Percentiles rank a stretch among this genome's conserved stretches.
phyloP scores from a whole-genome alignment of 2,888 invertebrate species.

The Mimumesa dahlbomi region DNA sequence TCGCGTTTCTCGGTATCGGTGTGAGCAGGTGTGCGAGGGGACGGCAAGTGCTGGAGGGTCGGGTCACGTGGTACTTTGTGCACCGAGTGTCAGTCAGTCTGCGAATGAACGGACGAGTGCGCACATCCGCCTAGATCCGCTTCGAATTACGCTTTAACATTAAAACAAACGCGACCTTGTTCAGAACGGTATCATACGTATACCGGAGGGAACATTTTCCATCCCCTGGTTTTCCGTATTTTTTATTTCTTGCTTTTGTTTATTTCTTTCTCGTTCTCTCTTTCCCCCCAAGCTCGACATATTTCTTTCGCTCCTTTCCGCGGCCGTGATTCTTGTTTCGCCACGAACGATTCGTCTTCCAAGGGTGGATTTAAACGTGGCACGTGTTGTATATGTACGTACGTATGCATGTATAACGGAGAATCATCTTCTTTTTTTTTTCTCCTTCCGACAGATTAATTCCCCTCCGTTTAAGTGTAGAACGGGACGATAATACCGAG shows the following conservation, averaged over 20 bases:
- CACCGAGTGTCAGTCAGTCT: slow-evolving; percentile 57
- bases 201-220: slow-evolving; percentile 9
- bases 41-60: slow-evolving; percentile 22
- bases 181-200: slow-evolving; percentile 37
- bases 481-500: background rate
- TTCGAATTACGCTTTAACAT: slow-evolving; percentile 52
- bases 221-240: background rate
- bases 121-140: slow-evolving; percentile 49
- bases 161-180: slow-evolving; percentile 46
- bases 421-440: no score
- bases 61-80: slow-evolving; percentile 53
- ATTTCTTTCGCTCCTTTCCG: no score
- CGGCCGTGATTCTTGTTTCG: no score
- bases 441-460: no score
- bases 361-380: no score
- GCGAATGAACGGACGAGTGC: slow-evolving; percentile 53
- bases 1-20: background rate
- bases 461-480: no score
- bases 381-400: no score
- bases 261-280: background rate
- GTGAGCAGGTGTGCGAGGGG: background rate
- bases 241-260: background rate
- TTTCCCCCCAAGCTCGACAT: no score
- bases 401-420: no score
- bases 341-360: no score